Percentiles rank a stretch among this genome's conserved stretches.
These are phyloP conservation scores for Arbacia lixula DNA, from an alignment of 53 echinoderm and acorn worm genomes.

Conservation along the genomic window DNA sequence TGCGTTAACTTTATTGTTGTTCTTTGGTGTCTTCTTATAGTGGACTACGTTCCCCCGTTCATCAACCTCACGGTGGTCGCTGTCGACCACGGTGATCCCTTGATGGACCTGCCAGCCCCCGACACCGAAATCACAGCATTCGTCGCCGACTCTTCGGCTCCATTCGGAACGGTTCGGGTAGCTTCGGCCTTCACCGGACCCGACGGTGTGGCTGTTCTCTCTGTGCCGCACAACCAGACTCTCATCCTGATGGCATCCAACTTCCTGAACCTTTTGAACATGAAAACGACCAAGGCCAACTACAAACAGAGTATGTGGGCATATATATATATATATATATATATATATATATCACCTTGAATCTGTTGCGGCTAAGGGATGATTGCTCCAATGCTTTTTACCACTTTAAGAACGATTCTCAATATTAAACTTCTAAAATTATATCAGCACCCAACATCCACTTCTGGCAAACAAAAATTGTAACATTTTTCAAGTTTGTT, in stretches of 20 bases:
- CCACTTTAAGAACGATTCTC: too few relatives aligned
- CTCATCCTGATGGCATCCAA: slow-evolving; percentile 60
- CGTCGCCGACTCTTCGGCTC: slow-evolving; percentile 54
- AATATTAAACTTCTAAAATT: background rate
- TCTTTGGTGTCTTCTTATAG: background rate
- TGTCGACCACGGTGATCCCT: background rate
- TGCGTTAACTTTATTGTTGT: too few relatives aligned
- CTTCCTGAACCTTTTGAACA: slow-evolving; percentile 24
- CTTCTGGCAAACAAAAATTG: too few relatives aligned
- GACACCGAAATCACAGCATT: slow-evolving; percentile 45
- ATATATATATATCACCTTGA: background rate
- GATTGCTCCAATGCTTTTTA: too few relatives aligned
- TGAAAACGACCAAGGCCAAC: slow-evolving; percentile 42
- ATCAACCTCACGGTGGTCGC: slow-evolving; percentile 78
- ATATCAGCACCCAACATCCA: background rate
- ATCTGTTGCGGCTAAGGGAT: background rate
- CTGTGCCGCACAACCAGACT: slow-evolving; percentile 82
- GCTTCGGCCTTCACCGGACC: slow-evolving; percentile 62
- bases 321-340: too few relatives aligned
- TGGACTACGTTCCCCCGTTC: slow-evolving; percentile 61
- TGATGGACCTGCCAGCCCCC: slow-evolving; percentile 30
- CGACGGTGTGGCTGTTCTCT: slow-evolving; percentile 64
- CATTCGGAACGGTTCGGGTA: slow-evolving; percentile 42
- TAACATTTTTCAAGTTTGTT: too few relatives aligned
- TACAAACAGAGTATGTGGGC: slow-evolving; percentile 37